Evolutionary conservation across 2,888 invertebrate species (phyloP).

Genomic region (Epistrophe eligans): DNA sequence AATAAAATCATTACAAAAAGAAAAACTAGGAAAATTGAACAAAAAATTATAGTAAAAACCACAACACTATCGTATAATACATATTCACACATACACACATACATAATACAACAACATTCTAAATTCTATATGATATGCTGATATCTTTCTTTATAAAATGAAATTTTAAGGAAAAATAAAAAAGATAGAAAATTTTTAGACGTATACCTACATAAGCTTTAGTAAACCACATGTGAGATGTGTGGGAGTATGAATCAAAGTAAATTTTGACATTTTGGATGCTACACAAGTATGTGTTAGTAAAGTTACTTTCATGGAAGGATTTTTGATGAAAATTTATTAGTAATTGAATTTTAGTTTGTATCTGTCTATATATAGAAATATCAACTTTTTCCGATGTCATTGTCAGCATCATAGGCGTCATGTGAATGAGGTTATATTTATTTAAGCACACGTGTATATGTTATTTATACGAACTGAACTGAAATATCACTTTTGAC

Average conservation of each 20-base stretch:
- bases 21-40: constrained; percentile 5
- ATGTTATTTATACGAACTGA: neutral
- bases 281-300: neutral
- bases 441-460: constrained; percentile 31
- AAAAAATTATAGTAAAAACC: constrained; percentile 50
- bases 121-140: constrained; percentile 3
- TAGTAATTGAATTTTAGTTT: constrained; percentile 63
- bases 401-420: constrained; percentile 38
- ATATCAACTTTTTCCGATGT: constrained; percentile 42
- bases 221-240: constrained; percentile 48
- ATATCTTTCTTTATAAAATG: constrained; percentile 34
- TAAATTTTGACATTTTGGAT: constrained; percentile 4
- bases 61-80: constrained; percentile 22
- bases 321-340: constrained; percentile 67
- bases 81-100: neutral
- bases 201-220: neutral
- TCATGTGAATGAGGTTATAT: constrained; percentile 23
- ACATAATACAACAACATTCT: constrained; percentile 1
- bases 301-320: constrained; percentile 39
- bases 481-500: neutral
- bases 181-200: constrained; percentile 33
- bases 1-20: constrained; percentile 42
- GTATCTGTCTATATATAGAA: neutral
- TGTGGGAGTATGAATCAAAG: constrained; percentile 13
- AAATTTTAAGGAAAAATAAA: constrained; percentile 38